Percentiles rank a stretch among this genome's conserved stretches.
phyloP scores from a whole-genome alignment of 2,797 vertebrate genomes.

The Todus mexicanus region DNA sequence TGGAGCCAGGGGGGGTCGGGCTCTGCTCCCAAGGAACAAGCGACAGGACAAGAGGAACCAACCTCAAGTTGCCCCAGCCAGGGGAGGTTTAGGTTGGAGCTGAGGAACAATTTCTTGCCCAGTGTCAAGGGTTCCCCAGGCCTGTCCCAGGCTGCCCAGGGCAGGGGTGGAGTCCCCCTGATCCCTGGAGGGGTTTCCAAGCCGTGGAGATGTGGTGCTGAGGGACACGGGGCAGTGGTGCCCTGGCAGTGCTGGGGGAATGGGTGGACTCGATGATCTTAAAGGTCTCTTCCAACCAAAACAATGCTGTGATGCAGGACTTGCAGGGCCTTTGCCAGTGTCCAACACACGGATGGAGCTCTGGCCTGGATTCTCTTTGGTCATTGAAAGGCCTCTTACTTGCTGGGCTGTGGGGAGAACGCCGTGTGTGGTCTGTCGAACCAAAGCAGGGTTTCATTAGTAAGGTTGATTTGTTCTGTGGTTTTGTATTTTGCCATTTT shows the following conservation, averaged over 20 bases:
- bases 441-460: accelerated
- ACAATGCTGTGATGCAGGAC: background rate
- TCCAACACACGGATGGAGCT: background rate
- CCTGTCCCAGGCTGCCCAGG: background rate
- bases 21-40: background rate
- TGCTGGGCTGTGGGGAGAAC: background rate
- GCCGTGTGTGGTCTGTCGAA: background rate
- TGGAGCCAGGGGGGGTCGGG: background rate
- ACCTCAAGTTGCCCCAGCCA: background rate
- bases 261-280: background rate
- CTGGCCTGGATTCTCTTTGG: background rate
- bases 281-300: background rate
- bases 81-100: background rate
- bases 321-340: background rate
- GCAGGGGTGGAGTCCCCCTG: background rate
- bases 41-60: background rate
- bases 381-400: background rate
- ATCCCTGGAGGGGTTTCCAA: background rate
- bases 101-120: background rate
- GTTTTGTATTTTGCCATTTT: background rate
- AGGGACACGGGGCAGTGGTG: background rate
- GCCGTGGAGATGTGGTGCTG: background rate
- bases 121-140: background rate
- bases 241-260: background rate
- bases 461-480: background rate